phyloP scores from a whole-genome alignment of 2,113 vertebrate genomes.

The Chelonoidis abingdonii region DNA sequence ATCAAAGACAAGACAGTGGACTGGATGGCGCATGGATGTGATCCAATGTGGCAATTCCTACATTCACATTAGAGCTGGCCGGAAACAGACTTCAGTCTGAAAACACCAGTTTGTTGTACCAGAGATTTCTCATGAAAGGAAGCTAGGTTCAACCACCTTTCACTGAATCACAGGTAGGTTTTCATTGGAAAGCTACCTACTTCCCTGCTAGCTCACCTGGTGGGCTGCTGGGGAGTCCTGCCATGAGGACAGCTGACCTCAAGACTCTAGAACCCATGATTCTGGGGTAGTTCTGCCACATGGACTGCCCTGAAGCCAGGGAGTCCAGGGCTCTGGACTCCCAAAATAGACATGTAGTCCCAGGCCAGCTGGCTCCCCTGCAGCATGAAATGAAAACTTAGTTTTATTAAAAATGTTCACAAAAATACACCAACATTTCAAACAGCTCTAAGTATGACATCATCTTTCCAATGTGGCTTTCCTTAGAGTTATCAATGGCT shows the following conservation, averaged over 20 bases:
- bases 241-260: too few relatives aligned
- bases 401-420: neutral
- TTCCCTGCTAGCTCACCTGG: neutral
- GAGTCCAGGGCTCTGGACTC: neutral
- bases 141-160: neutral
- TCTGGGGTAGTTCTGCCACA: neutral
- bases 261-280: neutral
- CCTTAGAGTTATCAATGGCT: neutral
- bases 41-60: neutral
- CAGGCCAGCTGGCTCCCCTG: neutral
- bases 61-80: neutral
- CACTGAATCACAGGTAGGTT: neutral
- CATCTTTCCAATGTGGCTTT: neutral
- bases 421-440: neutral
- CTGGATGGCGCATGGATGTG: neutral
- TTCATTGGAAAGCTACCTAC: neutral
- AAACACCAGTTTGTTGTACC: neutral
- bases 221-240: neutral
- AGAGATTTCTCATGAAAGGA: neutral
- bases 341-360: too few relatives aligned
- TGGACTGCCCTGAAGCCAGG: neutral
- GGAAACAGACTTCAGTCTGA: neutral
- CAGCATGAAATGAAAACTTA: neutral
- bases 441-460: neutral
- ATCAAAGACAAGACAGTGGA: neutral